Percentiles rank a stretch among this genome's conserved stretches.
Evolutionary conservation across 2,888 invertebrate species (phyloP).

Genomic region (Theretra japonica): DNA sequence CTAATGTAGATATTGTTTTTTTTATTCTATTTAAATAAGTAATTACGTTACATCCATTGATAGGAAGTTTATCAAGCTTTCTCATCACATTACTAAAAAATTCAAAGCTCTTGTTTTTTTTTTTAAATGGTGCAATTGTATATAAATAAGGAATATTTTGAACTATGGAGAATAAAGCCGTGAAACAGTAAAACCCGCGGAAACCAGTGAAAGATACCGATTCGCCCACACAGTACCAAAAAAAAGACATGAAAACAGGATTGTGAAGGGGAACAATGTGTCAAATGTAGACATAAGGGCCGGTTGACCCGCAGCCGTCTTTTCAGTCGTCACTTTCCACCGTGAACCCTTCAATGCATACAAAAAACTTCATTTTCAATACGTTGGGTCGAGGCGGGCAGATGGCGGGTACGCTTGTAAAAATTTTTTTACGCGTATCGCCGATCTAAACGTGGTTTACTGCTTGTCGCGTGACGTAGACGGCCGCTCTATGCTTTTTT

Average conservation of each 20-base stretch:
- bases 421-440: neutral
- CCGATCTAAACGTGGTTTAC: slow-evolving; percentile 2
- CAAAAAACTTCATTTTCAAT: slow-evolving; percentile 27
- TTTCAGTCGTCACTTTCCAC: slow-evolving; percentile 49
- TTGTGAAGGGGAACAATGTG: slow-evolving; percentile 14
- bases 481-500: neutral
- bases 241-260: slow-evolving; percentile 3
- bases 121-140: too few species aligned
- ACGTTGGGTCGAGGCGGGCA: neutral
- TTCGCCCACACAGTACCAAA: neutral
- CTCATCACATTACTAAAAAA: too few species aligned
- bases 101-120: too few species aligned
- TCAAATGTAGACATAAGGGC: slow-evolving; percentile 43
- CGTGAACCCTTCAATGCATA: slow-evolving; percentile 60
- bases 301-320: slow-evolving; percentile 40
- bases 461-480: neutral
- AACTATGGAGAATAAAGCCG: too few species aligned
- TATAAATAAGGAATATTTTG: too few species aligned
- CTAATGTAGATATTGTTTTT: too few species aligned
- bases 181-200: too few species aligned
- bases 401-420: slow-evolving; percentile 11
- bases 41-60: too few species aligned
- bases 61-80: too few species aligned
- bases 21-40: too few species aligned
- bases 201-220: neutral